Conservation (phyloP, 2,888 invertebrate genomes). For the Caenorhabditis angaria region DNA sequence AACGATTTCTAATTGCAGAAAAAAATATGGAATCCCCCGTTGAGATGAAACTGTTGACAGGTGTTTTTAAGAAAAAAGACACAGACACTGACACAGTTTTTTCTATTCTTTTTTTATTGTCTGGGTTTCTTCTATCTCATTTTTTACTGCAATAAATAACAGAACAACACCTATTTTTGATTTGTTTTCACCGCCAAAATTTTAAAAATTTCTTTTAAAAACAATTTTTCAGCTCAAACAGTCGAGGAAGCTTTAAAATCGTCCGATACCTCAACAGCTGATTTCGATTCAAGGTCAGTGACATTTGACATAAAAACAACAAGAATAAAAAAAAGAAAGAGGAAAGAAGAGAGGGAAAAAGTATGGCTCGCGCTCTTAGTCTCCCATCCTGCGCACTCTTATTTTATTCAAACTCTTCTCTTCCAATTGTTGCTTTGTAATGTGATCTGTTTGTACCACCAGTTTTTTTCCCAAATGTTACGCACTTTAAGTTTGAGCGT, state of each 20-base stretch:
- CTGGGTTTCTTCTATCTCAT: too few relatives aligned
- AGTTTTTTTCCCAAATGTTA: neutral
- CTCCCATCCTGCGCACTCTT: neutral
- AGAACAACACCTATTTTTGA: too few relatives aligned
- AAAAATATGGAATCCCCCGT: neutral
- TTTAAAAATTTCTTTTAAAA: too few relatives aligned
- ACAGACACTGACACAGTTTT: too few relatives aligned
- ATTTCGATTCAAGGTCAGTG: neutral
- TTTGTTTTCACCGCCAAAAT: too few relatives aligned
- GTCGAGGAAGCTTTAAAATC: neutral
- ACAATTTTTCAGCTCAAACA: too few relatives aligned
- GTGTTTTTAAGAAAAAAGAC: too few relatives aligned
- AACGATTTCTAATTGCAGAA: neutral
- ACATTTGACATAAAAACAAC: neutral
- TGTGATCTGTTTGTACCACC: neutral
- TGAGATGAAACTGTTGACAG: neutral
- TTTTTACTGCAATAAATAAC: too few relatives aligned
- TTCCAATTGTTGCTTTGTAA: neutral
- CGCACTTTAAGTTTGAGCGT: too few relatives aligned
- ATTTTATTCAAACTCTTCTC: neutral
- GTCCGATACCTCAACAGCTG: neutral
- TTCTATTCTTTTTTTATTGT: too few relatives aligned
- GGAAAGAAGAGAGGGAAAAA: neutral
- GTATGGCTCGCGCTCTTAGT: neutral
- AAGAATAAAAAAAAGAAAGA: neutral